These are phyloP conservation scores for Drosophila mauritiana DNA, from an alignment of 1,140 invertebrate genomes.

Conservation along the genomic window DNA sequence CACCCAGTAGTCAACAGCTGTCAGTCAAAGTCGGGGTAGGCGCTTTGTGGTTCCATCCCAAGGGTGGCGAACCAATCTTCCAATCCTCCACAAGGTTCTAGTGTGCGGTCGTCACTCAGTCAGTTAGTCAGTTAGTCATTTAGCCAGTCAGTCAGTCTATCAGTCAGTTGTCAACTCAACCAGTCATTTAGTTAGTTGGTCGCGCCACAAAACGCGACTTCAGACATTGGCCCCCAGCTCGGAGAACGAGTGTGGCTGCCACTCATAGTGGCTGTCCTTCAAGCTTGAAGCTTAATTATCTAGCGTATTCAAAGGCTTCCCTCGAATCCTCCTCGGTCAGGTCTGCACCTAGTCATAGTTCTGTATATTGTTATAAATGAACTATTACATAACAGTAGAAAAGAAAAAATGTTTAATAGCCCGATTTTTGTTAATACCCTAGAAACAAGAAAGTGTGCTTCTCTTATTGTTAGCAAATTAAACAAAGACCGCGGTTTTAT, in stretches of 20 bases:
- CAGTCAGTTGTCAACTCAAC: constrained; percentile 24
- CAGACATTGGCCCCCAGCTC: constrained; percentile 46
- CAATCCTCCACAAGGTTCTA: not conserved
- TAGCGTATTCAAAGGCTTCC: not conserved
- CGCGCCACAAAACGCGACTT: constrained; percentile 39
- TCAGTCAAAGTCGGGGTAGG: constrained; percentile 58
- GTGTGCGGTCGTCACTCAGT: constrained; percentile 35
- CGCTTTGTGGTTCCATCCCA: constrained; percentile 18
- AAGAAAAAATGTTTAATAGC: not conserved
- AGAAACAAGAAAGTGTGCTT: no score
- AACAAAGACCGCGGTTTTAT: no score
- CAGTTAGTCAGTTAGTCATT: constrained; percentile 30
- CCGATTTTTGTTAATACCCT: no score
- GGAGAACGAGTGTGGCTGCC: constrained; percentile 15
- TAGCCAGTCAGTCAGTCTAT: constrained; percentile 22
- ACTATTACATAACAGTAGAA: not conserved
- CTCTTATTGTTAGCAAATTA: no score
- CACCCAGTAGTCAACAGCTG: constrained; percentile 56
- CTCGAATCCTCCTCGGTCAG: not conserved
- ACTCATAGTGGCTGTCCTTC: constrained; percentile 13
- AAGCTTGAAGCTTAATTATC: constrained; percentile 14
- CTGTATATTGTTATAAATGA: no score
- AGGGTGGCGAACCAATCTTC: constrained; percentile 11
- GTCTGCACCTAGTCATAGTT: not conserved
- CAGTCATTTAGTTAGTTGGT: constrained; percentile 60